Percentiles rank a stretch among this genome's conserved stretches.
Evolutionary conservation across 2,888 invertebrate species (phyloP).

Genomic region (Isotomurus palustris): DNA sequence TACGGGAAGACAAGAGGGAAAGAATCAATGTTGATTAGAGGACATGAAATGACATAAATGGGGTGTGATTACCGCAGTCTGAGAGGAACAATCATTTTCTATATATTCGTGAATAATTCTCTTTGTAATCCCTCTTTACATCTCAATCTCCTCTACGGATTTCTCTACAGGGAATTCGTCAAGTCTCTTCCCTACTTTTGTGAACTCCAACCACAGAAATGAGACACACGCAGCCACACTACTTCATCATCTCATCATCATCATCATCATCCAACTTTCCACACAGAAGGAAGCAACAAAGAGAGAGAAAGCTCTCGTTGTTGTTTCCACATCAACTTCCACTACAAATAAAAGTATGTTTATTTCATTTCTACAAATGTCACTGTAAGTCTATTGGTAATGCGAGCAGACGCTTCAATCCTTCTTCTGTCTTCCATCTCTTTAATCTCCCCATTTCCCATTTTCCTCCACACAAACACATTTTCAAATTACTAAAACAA

Average conservation of each 20-base stretch:
- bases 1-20: conserved; percentile 12
- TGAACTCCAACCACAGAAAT: not conserved
- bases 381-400: not conserved
- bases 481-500: not conserved
- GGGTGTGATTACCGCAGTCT: conserved; percentile 38
- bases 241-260: not conserved
- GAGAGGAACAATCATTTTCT: conserved; percentile 40
- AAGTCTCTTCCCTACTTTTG: not conserved
- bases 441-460: not conserved
- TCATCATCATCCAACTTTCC: not conserved
- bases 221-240: not conserved
- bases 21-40: conserved; percentile 34
- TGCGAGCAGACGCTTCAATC: not conserved
- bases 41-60: conserved; percentile 39
- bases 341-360: not conserved
- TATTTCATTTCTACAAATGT: conserved; percentile 3
- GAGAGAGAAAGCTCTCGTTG: not conserved
- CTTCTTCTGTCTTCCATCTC: not conserved
- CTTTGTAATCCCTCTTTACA: conserved; percentile 25
- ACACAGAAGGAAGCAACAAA: not conserved
- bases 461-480: not conserved
- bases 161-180: conserved; percentile 5
- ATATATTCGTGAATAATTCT: conserved; percentile 43
- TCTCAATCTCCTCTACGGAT: conserved; percentile 3
- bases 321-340: not conserved